Evolutionary conservation across 2,888 invertebrate genomes (phyloP).

Genomic region (Cantharis lateralis): DNA sequence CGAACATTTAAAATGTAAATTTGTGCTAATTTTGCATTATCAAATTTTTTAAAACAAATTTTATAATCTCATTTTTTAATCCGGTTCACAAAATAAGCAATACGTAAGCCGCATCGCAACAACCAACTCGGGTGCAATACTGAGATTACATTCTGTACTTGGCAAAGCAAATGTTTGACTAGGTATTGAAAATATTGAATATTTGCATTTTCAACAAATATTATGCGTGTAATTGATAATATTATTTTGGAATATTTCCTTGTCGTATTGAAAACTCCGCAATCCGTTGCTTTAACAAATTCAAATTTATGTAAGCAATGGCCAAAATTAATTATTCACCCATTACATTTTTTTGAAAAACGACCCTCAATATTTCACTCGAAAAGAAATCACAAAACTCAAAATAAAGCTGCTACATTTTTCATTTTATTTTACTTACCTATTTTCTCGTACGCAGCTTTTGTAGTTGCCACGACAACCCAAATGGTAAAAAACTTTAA

Average conservation of each 20-base stretch:
- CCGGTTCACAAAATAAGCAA: neutral
- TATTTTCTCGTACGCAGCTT: constrained; percentile 25
- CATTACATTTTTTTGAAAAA: neutral
- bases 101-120: neutral
- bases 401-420: constrained; percentile 8
- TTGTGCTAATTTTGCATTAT: neutral
- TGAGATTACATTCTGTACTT: neutral
- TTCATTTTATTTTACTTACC: constrained; percentile 21
- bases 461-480: constrained; percentile 15
- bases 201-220: neutral
- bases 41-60: neutral
- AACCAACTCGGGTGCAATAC: neutral
- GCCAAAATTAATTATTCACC: neutral
- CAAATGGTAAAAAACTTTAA: constrained; percentile 18
- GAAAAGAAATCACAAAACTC: constrained; percentile 9
- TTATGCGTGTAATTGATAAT: neutral
- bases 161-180: constrained; percentile 4
- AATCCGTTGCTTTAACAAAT: neutral
- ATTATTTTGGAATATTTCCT: neutral
- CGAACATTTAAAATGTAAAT: neutral
- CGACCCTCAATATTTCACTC: neutral
- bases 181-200: neutral
- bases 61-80: neutral
- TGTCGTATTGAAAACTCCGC: neutral
- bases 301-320: neutral